phyloP scores from a whole-genome alignment of 2,888 invertebrate species.

The Ectemnius cavifrons region DNA sequence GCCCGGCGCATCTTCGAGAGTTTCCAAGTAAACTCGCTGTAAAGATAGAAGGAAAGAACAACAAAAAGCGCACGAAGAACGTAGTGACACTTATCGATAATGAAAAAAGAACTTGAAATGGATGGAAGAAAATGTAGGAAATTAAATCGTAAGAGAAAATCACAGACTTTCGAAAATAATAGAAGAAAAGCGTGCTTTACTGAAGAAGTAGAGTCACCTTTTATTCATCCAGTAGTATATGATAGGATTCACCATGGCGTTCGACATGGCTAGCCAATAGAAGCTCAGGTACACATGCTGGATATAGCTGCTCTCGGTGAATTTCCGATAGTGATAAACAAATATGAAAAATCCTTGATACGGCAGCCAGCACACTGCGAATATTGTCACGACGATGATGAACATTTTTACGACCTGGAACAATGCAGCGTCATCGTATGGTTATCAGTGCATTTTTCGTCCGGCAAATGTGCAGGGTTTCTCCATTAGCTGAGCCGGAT shows the following conservation, averaged over 20 bases:
- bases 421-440: not conserved
- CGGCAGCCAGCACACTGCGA: slow-evolving; percentile 93
- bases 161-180: not conserved
- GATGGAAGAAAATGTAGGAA: not conserved
- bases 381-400: slow-evolving; percentile 90
- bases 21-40: no score
- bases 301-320: slow-evolving; percentile 84
- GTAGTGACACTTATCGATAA: no score
- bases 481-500: no score
- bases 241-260: slow-evolving; percentile 94
- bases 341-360: slow-evolving; percentile 93
- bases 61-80: no score
- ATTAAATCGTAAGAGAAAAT: not conserved
- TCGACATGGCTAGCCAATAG: slow-evolving; percentile 95
- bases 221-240: slow-evolving; percentile 97
- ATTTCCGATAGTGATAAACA: slow-evolving; percentile 85
- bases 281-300: slow-evolving; percentile 92
- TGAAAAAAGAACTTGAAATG: not conserved
- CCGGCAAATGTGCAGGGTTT: no score
- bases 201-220: slow-evolving; percentile 80
- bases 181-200: not conserved
- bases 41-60: no score
- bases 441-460: not conserved
- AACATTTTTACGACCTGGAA: slow-evolving; percentile 92
- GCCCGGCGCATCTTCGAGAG: no score